Evolutionary conservation across 2,113 vertebrate genomes (phyloP).

Genomic region (Cheilinus undulatus): DNA sequence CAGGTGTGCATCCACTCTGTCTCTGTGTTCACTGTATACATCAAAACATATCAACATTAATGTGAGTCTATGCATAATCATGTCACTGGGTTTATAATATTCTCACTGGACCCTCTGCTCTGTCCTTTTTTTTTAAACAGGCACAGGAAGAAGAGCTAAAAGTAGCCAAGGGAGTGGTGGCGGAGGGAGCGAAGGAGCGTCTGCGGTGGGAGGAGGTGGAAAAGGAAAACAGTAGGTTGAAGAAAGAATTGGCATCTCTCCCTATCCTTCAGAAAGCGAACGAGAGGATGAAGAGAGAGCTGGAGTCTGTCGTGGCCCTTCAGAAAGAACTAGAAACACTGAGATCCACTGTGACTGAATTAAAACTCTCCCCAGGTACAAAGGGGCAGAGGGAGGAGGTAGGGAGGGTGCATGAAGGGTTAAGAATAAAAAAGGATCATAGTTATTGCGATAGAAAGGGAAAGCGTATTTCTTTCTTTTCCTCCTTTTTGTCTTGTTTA

Average conservation of each 20-base stretch:
- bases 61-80: conserved; percentile 10
- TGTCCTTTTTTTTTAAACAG: conserved; percentile 6
- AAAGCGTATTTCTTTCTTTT: neutral
- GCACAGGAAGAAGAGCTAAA: conserved; percentile 70
- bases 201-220: conserved; percentile 71
- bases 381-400: conserved; percentile 23
- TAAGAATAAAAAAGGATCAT: conserved; percentile 8
- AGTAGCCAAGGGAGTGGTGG: conserved; percentile 63
- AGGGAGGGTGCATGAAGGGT: conserved; percentile 2
- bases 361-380: conserved; percentile 62
- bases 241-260: conserved; percentile 75
- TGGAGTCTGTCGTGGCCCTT: conserved; percentile 76
- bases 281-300: conserved; percentile 79
- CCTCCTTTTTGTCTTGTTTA: conserved; percentile 3
- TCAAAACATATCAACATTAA: neutral
- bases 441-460: conserved; percentile 16
- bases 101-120: conserved; percentile 37
- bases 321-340: conserved; percentile 85
- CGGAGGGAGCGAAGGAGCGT: conserved; percentile 69
- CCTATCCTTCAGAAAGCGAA: conserved; percentile 80
- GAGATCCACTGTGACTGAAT: conserved; percentile 76
- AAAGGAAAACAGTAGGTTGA: conserved; percentile 80
- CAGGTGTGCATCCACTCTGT: conserved; percentile 83
- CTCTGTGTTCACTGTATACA: conserved; percentile 11
- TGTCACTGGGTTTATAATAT: conserved; percentile 27